Evolutionary conservation across 2,113 vertebrate genomes (phyloP), one percentile per base, ranked within the genome.

Genomic region (Vimba vimba): DNA sequence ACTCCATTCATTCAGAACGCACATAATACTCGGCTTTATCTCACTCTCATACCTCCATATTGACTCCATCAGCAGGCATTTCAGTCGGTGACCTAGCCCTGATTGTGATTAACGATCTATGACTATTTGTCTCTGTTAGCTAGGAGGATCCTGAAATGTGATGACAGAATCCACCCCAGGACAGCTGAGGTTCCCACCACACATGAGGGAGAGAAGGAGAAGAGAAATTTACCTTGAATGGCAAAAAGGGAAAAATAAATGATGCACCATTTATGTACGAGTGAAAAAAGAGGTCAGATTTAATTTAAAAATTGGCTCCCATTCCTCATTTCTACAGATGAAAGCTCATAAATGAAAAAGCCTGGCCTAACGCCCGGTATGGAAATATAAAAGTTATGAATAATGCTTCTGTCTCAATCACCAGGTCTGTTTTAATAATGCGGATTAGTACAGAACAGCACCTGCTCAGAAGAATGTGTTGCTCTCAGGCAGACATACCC

Each of bases 361-460:
- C 91, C 95, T 99, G 97, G 98, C 96, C 92, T 93, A 84, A 85
- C 95, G 97, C 98, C 97, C 96, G 93, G 96, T 92, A 95, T 94
- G 95, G 96, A 97, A 98, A 98, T 98, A 96, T 95, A 95, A 96
- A 96, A 96, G 96, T 97, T 97, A 97, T 97, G 97, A 99, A 97
- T 98, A 97, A 99, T 97, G 96, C 94, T 95, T 97, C 95, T 93
- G 96, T 96, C 96, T 97, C 96, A 95, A 96, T 97, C 96, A 96
- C 94, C 96, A 92, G 93, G 95, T 97, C 93, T 86, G 92, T 93
- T 97, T 97, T 97, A 97, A 97, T 97, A 96, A 95, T 95, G 94
- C 94, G 95, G 96, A 98, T 98, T 96, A 97, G 86, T 66, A 83
- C 60, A 64, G 88, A 89, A 86, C 86, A 86, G 89, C 93, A 94